A percentile compares a stretch with the other conserved stretches of the same genome.
Evolutionary conservation across 2,113 vertebrate genomes (phyloP).

Genomic region (Paramormyrops kingsleyae): DNA sequence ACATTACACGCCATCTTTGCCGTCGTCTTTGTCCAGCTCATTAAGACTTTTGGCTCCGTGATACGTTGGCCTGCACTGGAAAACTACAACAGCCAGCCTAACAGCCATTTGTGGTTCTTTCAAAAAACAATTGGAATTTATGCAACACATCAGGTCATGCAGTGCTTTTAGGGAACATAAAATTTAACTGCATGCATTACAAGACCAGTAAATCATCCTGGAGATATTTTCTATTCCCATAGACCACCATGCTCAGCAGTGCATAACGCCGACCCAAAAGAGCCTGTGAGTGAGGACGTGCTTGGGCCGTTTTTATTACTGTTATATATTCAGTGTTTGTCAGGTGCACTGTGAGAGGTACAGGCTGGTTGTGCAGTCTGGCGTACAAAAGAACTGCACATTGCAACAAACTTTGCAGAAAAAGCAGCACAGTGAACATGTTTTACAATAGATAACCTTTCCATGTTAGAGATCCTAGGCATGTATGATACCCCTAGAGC

Average conservation of each 20-base stretch:
- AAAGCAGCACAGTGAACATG: not conserved
- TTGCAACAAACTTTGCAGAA: not conserved
- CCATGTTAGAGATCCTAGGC: not conserved
- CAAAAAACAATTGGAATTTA: not conserved
- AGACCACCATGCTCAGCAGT: not conserved
- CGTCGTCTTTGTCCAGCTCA: not conserved
- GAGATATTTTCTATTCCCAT: conserved; percentile 37
- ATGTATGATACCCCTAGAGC: not conserved
- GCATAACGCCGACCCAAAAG: not conserved
- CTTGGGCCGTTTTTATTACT: not conserved
- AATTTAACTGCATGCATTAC: conserved; percentile 43
- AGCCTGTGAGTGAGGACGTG: not conserved
- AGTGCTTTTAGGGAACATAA: conserved; percentile 34
- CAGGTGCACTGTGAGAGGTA: not conserved
- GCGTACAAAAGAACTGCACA: not conserved
- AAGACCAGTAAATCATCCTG: conserved; percentile 35
- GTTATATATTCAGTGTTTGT: not conserved
- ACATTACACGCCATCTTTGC: not conserved
- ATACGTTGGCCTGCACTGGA: not conserved
- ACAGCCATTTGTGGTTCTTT: conserved; percentile 11
- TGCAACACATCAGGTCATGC: conserved; percentile 18
- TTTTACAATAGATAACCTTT: not conserved
- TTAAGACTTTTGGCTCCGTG: not conserved
- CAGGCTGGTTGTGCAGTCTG: not conserved
- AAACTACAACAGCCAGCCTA: not conserved